Evolutionary conservation across 2,113 vertebrate genomes (phyloP), one percentile per base, ranked within the genome.

Genomic region (Protobothrops mucrosquamatus): DNA sequence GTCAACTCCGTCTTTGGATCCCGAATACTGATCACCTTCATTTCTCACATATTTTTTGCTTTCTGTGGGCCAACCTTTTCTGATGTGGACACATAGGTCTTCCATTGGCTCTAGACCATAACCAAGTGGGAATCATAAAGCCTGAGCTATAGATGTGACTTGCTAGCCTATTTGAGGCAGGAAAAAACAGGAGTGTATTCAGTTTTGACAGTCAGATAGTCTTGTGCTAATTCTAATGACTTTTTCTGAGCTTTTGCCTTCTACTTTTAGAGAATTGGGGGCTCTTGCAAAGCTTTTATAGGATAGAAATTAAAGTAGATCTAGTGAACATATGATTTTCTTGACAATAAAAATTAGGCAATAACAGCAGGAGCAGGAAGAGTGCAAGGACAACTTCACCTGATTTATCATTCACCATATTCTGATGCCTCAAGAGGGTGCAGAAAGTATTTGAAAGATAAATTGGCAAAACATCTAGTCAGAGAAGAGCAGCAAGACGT

Each of bases 291-390:
- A 23, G 22, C n/a, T 29, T 55, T 90, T 95, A 91, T 52, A 97
- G 94, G 97, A 97, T 96, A 88, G 81, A 96, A 96, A 95, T 93
- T 93, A 95, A 97, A 92, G 88, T 46, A 95, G 54, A 90, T 90
- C 93, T 95, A 26, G 93, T 94, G 88, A 85, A 97, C 94, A 93
- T 95, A 95, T 96, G 92, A 94, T 96, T 96, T 96, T 96, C 95
- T 87, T 97, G 94, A 95, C 93, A 97, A 97, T 93, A 96, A 94
- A 97, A 97, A 94, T 87, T 95, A 96, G 92, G 90, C 61, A 2
- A 97, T 43, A 43, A 57, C 15, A 85, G 69, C 23, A 88, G 29
- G 3, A 54, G 2, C 4, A 69, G 64, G 64, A 12, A 34, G 2
- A 34, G 1, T 5, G 26, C 64, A 14, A 55, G 2, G n/a, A 39